Conservation (phyloP, 2,888 invertebrate genomes). For the Acronicta alni region DNA sequence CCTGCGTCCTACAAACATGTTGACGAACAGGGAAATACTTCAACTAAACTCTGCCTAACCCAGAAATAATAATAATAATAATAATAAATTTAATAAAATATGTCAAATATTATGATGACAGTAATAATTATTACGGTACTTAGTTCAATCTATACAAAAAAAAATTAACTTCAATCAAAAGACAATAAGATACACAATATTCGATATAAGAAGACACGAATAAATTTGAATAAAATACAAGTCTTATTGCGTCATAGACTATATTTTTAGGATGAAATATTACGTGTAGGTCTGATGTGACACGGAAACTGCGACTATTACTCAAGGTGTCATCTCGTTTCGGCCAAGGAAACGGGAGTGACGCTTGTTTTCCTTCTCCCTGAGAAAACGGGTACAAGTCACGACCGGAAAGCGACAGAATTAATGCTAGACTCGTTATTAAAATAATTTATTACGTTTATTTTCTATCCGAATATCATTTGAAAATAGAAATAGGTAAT, state of each 20-base stretch:
- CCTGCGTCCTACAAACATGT: no score
- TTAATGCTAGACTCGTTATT: no score
- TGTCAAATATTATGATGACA: no score
- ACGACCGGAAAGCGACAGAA: slow-evolving; percentile 10
- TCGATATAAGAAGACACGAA: slow-evolving; percentile 2
- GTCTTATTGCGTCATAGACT: slow-evolving; percentile 33
- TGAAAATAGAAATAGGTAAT: no score
- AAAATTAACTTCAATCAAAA: background rate
- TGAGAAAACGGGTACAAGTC: slow-evolving; percentile 34
- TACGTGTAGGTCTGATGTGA: slow-evolving; percentile 74
- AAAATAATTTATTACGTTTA: no score
- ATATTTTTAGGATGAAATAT: slow-evolving; percentile 77
- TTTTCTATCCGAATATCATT: no score
- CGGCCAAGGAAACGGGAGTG: slow-evolving; percentile 65
- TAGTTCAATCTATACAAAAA: no score
- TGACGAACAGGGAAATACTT: no score
- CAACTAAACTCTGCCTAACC: no score
- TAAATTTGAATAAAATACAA: slow-evolving; percentile 27
- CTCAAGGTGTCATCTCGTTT: slow-evolving; percentile 83
- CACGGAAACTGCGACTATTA: slow-evolving; percentile 79
- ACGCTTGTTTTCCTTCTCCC: slow-evolving; percentile 69
- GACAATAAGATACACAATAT: background rate
- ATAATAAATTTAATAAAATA: no score
- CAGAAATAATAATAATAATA: no score
- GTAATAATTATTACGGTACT: no score